Conservation (phyloP, 2,888 invertebrate genomes). For the Meteorus colon region DNA sequence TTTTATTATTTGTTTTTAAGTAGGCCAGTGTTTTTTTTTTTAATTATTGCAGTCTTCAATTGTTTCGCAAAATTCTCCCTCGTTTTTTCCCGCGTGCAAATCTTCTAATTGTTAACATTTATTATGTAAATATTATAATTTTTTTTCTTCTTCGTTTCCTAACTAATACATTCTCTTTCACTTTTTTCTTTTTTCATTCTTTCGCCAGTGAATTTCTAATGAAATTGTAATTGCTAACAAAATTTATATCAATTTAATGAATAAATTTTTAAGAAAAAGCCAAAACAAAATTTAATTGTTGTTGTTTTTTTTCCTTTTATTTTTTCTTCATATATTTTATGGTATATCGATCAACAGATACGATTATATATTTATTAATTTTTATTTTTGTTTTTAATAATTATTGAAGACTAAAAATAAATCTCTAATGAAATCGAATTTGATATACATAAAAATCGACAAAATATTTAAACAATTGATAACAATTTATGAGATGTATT, state of each 20-base stretch:
- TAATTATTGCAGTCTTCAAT: slow-evolving; percentile 69
- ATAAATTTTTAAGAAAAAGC: not conserved
- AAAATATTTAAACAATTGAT: slow-evolving; percentile 13
- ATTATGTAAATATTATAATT: slow-evolving; percentile 31
- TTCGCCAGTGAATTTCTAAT: not conserved
- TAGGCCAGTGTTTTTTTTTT: slow-evolving; percentile 65
- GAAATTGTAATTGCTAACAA: not conserved
- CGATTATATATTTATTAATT: not conserved
- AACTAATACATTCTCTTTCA: not conserved
- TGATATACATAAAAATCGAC: not conserved
- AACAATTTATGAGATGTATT: not conserved
- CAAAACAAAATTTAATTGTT: not conserved
- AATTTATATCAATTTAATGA: not conserved
- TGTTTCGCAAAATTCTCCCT: slow-evolving; percentile 56
- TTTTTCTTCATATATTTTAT: not conserved
- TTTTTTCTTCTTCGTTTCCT: slow-evolving; percentile 29
- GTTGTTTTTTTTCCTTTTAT: not conserved
- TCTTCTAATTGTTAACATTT: slow-evolving; percentile 1
- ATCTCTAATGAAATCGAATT: not conserved
- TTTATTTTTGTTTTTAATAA: slow-evolving; percentile 25
- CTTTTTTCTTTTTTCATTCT: not conserved
- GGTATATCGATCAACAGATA: not conserved
- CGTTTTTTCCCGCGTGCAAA: not conserved
- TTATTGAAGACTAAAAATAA: slow-evolving; percentile 25
- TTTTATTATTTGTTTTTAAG: slow-evolving; percentile 50